Evolutionary conservation across 2,888 invertebrate species (phyloP), one percentile per base, ranked within the genome.

Genomic region (Synergus laeviventris): DNA sequence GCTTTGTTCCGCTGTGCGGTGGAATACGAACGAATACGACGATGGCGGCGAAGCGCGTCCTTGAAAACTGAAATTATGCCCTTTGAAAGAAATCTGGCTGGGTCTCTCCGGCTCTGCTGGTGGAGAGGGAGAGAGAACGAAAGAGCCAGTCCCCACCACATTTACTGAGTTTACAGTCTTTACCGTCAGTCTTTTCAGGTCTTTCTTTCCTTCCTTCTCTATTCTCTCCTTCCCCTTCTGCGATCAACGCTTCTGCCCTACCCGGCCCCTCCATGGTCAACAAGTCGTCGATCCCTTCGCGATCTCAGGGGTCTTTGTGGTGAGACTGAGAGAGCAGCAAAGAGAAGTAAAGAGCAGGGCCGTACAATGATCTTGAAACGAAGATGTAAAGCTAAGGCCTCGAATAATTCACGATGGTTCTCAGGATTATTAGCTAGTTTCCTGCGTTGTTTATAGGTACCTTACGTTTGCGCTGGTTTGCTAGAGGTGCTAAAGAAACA

Each of bases 31-130:
- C 45, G 45, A 16, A n/a, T 1, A 2, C 45, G 45, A 86, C 84
- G 84, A 87, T 85, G 83, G 84, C 87, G 84, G 84, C 84, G 84
- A 81, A 79, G 83, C 86, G 85, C 88, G 90, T 89, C 91, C 91
- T 91, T 91, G 90, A 90, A 90, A 91, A 90, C 89, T 90, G 89
- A 91, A 90, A 90, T 90, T 89, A 89, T 90, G 89, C 90, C 91
- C 90, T 91, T 90, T 89, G 90, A 89, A 88, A 91, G 90, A 90
- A 90, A 90, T 90, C 90, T 89, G 86, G 84, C 86, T 84, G 86
- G 82, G 80, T 81, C 83, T 81, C 77, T 75, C 61, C 74, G 49
- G 7, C n/a, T 8, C 74, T n/a, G 7, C n/a, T 8, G 8, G n/a
- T 49, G 81, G 75, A 84, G 82, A 81, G 83, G 85, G 84, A 80